These are phyloP conservation scores for Shinisaurus crocodilurus DNA, from an alignment of 2,113 vertebrate species.

Conservation along the genomic window DNA sequence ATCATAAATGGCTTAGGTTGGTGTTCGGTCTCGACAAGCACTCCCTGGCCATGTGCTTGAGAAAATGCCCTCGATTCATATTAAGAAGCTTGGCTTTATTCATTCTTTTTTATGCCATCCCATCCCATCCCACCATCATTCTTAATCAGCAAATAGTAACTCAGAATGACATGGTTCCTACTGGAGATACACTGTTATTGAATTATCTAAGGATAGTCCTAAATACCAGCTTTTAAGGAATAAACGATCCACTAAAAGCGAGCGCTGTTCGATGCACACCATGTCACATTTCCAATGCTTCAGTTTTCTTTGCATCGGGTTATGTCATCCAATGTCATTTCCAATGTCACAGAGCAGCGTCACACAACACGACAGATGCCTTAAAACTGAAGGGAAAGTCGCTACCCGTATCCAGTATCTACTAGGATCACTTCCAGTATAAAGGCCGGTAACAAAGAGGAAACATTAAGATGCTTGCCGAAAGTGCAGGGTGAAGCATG, in stretches of 20 bases:
- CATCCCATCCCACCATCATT: slow-evolving; percentile 59
- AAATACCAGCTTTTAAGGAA: slow-evolving; percentile 75
- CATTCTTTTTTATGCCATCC: slow-evolving; percentile 62
- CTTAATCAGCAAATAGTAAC: slow-evolving; percentile 69
- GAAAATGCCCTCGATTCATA: slow-evolving; percentile 24
- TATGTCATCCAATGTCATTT: slow-evolving; percentile 59
- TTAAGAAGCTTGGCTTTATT: slow-evolving; percentile 13
- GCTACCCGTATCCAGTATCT: slow-evolving; percentile 48
- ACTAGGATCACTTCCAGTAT: slow-evolving; percentile 59
- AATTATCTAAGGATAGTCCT: slow-evolving; percentile 75
- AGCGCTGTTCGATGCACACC: slow-evolving; percentile 65
- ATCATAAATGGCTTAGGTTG: fast-evolving
- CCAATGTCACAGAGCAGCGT: slow-evolving; percentile 23
- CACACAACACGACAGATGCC: slow-evolving; percentile 60
- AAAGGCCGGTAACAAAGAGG: slow-evolving; percentile 56
- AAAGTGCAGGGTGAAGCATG: slow-evolving; percentile 51
- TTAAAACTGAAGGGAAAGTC: slow-evolving; percentile 64
- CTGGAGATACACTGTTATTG: slow-evolving; percentile 60
- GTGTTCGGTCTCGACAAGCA: background rate
- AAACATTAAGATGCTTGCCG: slow-evolving; percentile 48
- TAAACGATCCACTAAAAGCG: slow-evolving; percentile 72
- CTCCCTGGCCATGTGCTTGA: slow-evolving; percentile 32
- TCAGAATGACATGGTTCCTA: slow-evolving; percentile 67
- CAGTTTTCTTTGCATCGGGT: slow-evolving; percentile 50
- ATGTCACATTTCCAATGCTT: slow-evolving; percentile 62